These are phyloP conservation scores for Saiga tatarica DNA, from an alignment of 2,113 vertebrate genomes.

Conservation along the genomic window DNA sequence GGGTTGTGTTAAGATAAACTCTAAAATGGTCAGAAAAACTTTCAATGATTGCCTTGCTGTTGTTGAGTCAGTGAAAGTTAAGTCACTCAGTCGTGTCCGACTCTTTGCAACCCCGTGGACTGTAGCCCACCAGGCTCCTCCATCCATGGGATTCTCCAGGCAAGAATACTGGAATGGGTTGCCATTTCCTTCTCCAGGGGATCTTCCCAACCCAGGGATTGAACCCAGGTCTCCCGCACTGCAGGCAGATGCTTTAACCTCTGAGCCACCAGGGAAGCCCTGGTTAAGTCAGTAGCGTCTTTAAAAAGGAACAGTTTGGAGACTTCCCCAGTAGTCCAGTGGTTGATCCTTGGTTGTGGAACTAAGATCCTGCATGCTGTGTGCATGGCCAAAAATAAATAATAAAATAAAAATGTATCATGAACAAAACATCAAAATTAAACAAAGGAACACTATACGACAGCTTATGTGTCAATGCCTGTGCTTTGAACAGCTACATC, in stretches of 20 bases:
- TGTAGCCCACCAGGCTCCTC: too few species aligned
- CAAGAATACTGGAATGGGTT: too few species aligned
- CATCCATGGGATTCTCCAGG: too few species aligned
- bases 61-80: too few species aligned
- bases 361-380: neutral
- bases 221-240: too few species aligned
- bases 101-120: too few species aligned
- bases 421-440: neutral
- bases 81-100: too few species aligned
- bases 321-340: neutral
- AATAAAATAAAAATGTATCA: neutral
- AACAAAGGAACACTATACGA: neutral
- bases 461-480: accelerated
- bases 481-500: neutral
- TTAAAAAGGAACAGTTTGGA: neutral
- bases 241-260: too few species aligned
- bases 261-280: too few species aligned
- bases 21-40: neutral
- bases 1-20: neutral
- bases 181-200: too few species aligned
- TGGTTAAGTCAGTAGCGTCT: neutral
- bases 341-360: neutral
- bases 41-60: neutral
- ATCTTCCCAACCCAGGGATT: too few species aligned
- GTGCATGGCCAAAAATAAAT: neutral